These are phyloP conservation scores for Isaurus tuberculatus DNA, from an alignment of 92 coral and sea anemone species.

Conservation along the genomic window DNA sequence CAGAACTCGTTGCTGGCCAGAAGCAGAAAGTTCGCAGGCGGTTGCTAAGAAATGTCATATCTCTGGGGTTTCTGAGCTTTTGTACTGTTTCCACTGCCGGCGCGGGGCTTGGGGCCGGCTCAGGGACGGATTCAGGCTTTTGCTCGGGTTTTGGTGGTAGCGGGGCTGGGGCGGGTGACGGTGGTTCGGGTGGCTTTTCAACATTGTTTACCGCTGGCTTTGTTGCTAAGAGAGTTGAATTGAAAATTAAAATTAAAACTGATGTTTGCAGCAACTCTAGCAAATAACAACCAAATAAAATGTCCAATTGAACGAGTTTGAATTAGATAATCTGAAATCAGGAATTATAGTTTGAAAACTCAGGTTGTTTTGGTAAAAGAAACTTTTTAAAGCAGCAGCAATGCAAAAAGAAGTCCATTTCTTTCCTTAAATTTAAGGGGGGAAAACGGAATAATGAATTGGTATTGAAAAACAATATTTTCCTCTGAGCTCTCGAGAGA, in stretches of 20 bases:
- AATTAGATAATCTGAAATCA: not conserved
- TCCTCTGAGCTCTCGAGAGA: no score
- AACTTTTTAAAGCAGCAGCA: not conserved
- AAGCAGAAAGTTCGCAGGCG: constrained; percentile 88
- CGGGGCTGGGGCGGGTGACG: constrained; percentile 47
- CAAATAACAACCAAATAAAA: not conserved
- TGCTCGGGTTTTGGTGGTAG: constrained; percentile 61
- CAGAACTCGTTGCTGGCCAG: constrained; percentile 98
- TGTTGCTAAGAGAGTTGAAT: constrained; percentile 10
- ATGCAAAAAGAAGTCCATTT: no score
- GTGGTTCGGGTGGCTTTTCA: constrained; percentile 57
- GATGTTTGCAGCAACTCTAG: not conserved
- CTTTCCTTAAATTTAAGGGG: no score
- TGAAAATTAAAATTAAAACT: constrained; percentile 1
- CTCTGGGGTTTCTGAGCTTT: constrained; percentile 68
- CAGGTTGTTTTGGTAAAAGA: no score
- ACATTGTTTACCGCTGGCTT: constrained; percentile 25
- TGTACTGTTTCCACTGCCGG: constrained; percentile 64
- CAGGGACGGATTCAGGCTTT: constrained; percentile 51
- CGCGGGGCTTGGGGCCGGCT: constrained; percentile 53
- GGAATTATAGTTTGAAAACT: not conserved
- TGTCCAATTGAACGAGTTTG: not conserved
- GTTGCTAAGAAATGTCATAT: constrained; percentile 70
- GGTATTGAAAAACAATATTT: no score
- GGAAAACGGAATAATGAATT: no score